These are phyloP conservation scores for Rhinolophus ferrumequinum DNA, from an alignment of 2,113 vertebrate genomes.

Conservation along the genomic window DNA sequence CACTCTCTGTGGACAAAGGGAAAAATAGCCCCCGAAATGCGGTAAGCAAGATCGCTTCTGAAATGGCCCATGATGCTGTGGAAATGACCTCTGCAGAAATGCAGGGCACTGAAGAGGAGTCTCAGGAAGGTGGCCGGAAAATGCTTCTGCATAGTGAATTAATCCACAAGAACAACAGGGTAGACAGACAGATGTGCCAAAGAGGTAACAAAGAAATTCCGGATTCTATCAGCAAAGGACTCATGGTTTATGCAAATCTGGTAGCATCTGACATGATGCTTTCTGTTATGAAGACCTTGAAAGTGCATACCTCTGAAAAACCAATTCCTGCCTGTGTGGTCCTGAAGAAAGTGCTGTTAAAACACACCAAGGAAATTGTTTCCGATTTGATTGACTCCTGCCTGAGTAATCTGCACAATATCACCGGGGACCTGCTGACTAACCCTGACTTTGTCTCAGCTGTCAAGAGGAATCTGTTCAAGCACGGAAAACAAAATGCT, in stretches of 20 bases:
- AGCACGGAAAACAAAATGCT: conserved; percentile 79
- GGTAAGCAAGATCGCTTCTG: conserved; percentile 79
- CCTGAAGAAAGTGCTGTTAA: conserved; percentile 79
- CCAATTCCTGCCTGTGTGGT: conserved; percentile 79
- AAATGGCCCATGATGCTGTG: conserved; percentile 77
- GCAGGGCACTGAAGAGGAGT: conserved; percentile 38
- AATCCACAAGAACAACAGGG: conserved; percentile 69
- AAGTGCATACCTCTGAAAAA: conserved; percentile 75
- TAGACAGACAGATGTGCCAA: conserved; percentile 75
- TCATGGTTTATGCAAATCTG: conserved; percentile 82
- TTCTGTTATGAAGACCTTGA: conserved; percentile 80
- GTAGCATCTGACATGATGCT: conserved; percentile 81
- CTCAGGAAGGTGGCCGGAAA: conserved; percentile 60
- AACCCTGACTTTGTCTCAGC: conserved; percentile 80
- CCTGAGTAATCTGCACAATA: conserved; percentile 82
- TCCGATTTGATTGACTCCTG: conserved; percentile 83
- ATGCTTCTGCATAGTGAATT: conserved; percentile 73
- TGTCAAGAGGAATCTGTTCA: conserved; percentile 81
- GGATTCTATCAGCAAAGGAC: conserved; percentile 79
- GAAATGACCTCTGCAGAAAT: conserved; percentile 75
- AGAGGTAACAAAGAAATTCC: conserved; percentile 77
- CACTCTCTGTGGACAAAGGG: conserved; percentile 60
- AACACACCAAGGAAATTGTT: conserved; percentile 82
- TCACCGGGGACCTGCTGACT: conserved; percentile 81
- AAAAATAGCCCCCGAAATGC: conserved; percentile 60